Percentiles rank a stretch among this genome's conserved stretches.
These are phyloP conservation scores for Pelosia muscerda DNA, from an alignment of 2,888 invertebrate species.

Conservation along the genomic window DNA sequence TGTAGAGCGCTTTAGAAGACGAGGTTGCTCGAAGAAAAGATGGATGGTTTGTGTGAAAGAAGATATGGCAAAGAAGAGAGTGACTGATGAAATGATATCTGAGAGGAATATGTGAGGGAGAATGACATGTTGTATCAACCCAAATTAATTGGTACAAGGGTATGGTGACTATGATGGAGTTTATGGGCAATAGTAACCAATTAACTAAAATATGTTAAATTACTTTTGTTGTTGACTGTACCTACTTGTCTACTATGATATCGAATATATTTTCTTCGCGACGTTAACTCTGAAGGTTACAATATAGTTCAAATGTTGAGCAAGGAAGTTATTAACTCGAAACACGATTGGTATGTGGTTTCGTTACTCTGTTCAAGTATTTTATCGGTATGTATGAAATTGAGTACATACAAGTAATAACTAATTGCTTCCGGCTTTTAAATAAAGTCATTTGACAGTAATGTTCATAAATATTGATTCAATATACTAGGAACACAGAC, in stretches of 20 bases:
- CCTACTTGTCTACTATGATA: slow-evolving; percentile 14
- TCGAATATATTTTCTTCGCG: slow-evolving; percentile 36
- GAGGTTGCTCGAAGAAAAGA: no score
- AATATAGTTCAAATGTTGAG: slow-evolving; percentile 50
- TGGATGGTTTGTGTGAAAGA: no score
- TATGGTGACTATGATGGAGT: no score
- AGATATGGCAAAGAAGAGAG: no score
- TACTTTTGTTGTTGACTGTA: no score
- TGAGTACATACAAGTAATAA: slow-evolving; percentile 4
- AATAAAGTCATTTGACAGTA: background rate
- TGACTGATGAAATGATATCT: no score
- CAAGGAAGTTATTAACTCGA: slow-evolving; percentile 46
- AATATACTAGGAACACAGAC: background rate
- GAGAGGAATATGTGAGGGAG: no score
- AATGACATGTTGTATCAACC: no score
- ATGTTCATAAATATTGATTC: background rate
- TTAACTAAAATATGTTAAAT: no score
- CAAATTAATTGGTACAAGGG: no score
- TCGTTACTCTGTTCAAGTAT: slow-evolving; percentile 36
- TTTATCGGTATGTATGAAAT: slow-evolving; percentile 5
- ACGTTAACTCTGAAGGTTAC: slow-evolving; percentile 54
- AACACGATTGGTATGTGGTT: slow-evolving; percentile 31
- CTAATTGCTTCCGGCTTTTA: background rate
- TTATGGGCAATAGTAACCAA: no score
- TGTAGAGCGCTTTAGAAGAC: no score